Base-by-base conservation (phyloP, 2,113 vertebrate genomes). In the Amia ocellicauda region DNA sequence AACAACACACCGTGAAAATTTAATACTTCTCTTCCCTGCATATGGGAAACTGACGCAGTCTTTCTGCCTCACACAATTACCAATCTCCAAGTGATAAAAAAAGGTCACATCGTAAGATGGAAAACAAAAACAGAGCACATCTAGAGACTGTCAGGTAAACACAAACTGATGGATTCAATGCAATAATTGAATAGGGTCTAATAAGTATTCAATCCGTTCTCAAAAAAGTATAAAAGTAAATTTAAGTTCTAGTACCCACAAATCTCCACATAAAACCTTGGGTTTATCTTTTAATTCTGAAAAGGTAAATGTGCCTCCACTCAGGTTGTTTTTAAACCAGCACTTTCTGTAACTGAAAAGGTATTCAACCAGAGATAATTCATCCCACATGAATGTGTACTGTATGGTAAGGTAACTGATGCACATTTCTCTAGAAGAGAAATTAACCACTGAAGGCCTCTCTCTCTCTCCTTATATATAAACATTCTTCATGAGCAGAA, bases 221-320 rank as follows among this genome's bases (percentile, higher is more conserved):
- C 31, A 36, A 11, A 11, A 36, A 36, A 7, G 31, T 5, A 1
- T 11, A 36, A 1, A 36, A 36, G 31, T 36, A 36, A 36, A 36
- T 36, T 36, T 2, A 36, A 36, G 11, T 11, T 36, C 5, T 11
- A 36, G 31, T 5, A 36, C 11, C 5, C 31, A 36, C n/a, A n/a
- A n/a, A 36, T 5, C 31, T 36, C 31, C 31, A 36, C 31, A 36
- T 36, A n/a, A n/a, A n/a, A n/a, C n/a, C n/a, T n/a, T n/a, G n/a
- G n/a, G n/a, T n/a, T n/a, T n/a, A n/a, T n/a, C n/a, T n/a, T n/a
- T n/a, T n/a, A n/a, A n/a, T n/a, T n/a, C n/a, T n/a, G n/a, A n/a
- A n/a, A n/a, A n/a, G n/a, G n/a, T n/a, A n/a, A n/a, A n/a, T 66
- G 69, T 78, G 78, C 81, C 70, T 78, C 72, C 71, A 56, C 43